Evolutionary conservation across 2,888 invertebrate species (phyloP).

Genomic region (Ophion ventricosus): DNA sequence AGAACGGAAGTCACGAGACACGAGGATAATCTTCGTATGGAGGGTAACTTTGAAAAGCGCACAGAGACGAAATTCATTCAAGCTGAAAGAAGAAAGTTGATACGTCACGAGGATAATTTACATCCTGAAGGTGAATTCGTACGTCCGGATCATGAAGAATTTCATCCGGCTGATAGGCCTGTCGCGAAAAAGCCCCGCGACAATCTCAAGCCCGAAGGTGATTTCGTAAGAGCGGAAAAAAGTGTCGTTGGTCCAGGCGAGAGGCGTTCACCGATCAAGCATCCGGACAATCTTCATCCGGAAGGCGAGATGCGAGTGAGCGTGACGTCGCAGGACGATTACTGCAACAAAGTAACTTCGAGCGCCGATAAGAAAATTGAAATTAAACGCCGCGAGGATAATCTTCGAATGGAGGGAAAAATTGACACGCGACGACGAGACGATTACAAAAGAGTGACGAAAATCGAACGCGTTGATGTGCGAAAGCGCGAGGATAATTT

Average conservation of each 20-base stretch:
- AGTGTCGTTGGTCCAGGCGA: constrained; percentile 75
- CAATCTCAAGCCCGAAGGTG: constrained; percentile 86
- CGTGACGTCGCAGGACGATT: constrained; percentile 86
- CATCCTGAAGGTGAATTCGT: constrained; percentile 85
- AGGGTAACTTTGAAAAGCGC: constrained; percentile 84
- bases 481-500: constrained; percentile 83
- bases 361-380: constrained; percentile 86
- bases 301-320: constrained; percentile 86
- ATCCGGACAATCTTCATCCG: constrained; percentile 83
- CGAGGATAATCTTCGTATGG: constrained; percentile 85
- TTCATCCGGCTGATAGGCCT: constrained; percentile 84
- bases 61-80: constrained; percentile 82
- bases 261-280: constrained; percentile 79
- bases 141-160: constrained; percentile 84
- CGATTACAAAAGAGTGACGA: constrained; percentile 85
- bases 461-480: constrained; percentile 83
- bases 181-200: constrained; percentile 83
- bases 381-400: constrained; percentile 87
- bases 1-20: constrained; percentile 87
- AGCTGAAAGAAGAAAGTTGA: constrained; percentile 83
- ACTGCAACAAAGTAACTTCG: constrained; percentile 73
- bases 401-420: constrained; percentile 88
- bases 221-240: constrained; percentile 83
- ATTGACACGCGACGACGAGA: constrained; percentile 85
- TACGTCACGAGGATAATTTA: constrained; percentile 85